Evolutionary conservation across 2,888 invertebrate species (phyloP), one percentile per base, ranked within the genome.

Genomic region (Thumatha senex): DNA sequence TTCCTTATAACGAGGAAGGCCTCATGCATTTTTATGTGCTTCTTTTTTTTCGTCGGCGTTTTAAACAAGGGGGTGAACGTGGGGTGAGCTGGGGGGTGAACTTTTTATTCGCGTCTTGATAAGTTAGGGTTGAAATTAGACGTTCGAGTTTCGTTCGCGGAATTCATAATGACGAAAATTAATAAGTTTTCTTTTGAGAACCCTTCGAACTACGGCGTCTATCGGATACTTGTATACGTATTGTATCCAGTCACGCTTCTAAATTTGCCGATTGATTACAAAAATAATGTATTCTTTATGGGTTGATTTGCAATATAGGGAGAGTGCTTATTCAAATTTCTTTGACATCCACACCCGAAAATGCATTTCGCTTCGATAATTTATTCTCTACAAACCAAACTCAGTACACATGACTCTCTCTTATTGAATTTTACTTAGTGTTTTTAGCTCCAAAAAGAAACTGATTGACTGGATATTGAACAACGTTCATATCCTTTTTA

Each of bases 1-100:
- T 92, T 92, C 90, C 92, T 92, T 91, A 90, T 92, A 91, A 92
- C 92, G 91, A 92, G 91, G 92, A 92, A 89, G 91, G 92, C 92
- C 92, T 92, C 92, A 92, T 92, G 92, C 92, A 92, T 92, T 92
- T 92, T 92, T 92, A 92, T 92, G 92, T 92, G 91, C 92, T 92
- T 90, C 92, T 92, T 92, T 92, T 24, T 31, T 92, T 92, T 92
- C 90, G 91, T 78, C 88, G 86, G 90, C 91, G 89, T 92, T 92
- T 92, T 92, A 92, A 92, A 92, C 91, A 91, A 92, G 92, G 90
- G 92, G 91, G 90, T 89, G 89, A 88, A 88, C 78, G 76, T 80
- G 81, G 84, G 89, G 90, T 82, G 82, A 78, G 73, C 74, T 72
- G 83, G 84, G 75, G 89, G 87, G 90, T 84, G 89, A 87, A 89